Percentiles rank a stretch among this genome's conserved stretches.
phyloP scores from a whole-genome alignment of 1,140 invertebrate species.

The Nephila pilipes region DNA sequence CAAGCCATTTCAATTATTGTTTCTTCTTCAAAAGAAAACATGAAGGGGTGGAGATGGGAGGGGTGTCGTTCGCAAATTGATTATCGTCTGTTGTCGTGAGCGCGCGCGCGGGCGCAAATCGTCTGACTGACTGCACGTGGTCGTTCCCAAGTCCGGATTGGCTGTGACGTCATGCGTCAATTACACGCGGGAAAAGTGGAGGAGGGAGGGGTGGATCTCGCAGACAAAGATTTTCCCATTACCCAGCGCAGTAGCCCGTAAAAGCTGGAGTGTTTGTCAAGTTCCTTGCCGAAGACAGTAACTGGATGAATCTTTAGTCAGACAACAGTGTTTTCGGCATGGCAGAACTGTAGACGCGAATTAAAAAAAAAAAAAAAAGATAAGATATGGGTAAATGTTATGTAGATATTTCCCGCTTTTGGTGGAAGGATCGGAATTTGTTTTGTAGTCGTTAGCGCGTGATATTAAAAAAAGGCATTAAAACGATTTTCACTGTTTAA shows the following conservation, averaged over 20 bases:
- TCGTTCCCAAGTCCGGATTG: slow-evolving; percentile 18
- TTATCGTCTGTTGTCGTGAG: slow-evolving; percentile 38
- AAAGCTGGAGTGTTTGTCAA: slow-evolving; percentile 62
- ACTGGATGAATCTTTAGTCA: too few relatives aligned
- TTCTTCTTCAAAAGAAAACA: neutral
- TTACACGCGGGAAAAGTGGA: slow-evolving; percentile 23
- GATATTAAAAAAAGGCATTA: too few relatives aligned
- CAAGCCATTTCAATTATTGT: slow-evolving; percentile 65
- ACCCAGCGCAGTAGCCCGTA: slow-evolving; percentile 32
- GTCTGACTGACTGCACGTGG: neutral
- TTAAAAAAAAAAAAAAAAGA: slow-evolving; percentile 9
- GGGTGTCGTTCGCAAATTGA: slow-evolving; percentile 47
- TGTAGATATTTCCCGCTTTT: too few relatives aligned
- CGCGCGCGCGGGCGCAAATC: neutral
- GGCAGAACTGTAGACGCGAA: slow-evolving; percentile 33
- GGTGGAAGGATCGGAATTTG: too few relatives aligned
- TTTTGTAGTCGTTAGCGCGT: too few relatives aligned
- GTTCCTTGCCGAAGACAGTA: slow-evolving; percentile 11
- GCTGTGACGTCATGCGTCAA: slow-evolving; percentile 58
- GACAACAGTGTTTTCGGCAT: slow-evolving; percentile 33
- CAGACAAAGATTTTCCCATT: slow-evolving; percentile 59
- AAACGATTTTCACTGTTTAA: neutral
- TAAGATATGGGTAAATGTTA: neutral
- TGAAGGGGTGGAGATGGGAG: neutral
- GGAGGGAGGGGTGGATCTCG: neutral